Percentiles rank a stretch among this genome's conserved stretches.
Conservation (phyloP, 2,797 vertebrate species). For the Pipistrellus pipistrellus region DNA sequence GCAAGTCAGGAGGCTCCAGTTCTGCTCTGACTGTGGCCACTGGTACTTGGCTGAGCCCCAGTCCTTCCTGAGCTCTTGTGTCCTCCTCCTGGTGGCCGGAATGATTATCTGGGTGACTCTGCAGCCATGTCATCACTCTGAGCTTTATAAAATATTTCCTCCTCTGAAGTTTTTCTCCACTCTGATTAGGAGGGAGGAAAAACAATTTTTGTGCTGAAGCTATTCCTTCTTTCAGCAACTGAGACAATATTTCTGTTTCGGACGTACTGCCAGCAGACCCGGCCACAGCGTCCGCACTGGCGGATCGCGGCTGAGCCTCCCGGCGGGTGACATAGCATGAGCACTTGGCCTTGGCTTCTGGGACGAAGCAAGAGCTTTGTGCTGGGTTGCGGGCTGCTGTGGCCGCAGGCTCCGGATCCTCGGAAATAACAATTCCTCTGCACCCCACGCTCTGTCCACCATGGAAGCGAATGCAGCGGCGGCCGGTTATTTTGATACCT, state of each 20-base stretch:
- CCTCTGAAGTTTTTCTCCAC: slow-evolving; percentile 37
- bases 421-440: slow-evolving; percentile 79
- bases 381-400: slow-evolving; percentile 52
- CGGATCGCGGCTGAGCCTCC: slow-evolving; percentile 37
- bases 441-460: slow-evolving; percentile 69
- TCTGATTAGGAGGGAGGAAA: slow-evolving; percentile 11
- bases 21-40: neutral
- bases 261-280: neutral
- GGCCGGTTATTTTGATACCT: slow-evolving; percentile 84
- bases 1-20: neutral
- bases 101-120: neutral
- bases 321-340: slow-evolving; percentile 73
- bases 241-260: slow-evolving; percentile 57
- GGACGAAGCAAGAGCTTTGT: slow-evolving; percentile 54
- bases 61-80: neutral
- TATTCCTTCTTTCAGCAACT: slow-evolving; percentile 34
- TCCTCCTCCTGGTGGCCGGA: neutral
- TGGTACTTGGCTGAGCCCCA: neutral
- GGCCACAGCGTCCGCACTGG: neutral
- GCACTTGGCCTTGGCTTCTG: slow-evolving; percentile 63
- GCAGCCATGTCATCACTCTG: neutral
- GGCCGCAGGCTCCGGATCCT: slow-evolving; percentile 74
- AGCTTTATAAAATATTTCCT: neutral
- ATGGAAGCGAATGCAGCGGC: slow-evolving; percentile 80
- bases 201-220: slow-evolving; percentile 5